These are phyloP conservation scores for Chauna torquata DNA, from an alignment of 2,113 vertebrate species.

Conservation along the genomic window DNA sequence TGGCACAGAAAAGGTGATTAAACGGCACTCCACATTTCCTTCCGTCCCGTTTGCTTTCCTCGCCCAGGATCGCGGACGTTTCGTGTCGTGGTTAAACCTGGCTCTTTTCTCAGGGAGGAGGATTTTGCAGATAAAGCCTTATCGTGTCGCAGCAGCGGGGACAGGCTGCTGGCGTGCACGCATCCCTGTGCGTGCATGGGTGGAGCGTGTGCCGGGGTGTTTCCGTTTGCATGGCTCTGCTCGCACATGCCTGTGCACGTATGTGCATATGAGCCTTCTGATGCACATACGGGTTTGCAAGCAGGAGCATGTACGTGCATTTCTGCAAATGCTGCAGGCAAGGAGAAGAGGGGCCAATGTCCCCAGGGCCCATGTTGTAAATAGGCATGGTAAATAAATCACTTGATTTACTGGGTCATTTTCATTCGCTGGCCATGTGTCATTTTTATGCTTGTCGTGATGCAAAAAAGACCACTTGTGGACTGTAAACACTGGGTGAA, in stretches of 20 bases:
- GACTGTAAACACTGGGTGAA: neutral
- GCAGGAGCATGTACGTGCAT: fast-evolving
- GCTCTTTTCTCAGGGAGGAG: neutral
- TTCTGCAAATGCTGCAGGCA: fast-evolving
- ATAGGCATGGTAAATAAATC: neutral
- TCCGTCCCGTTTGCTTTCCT: neutral
- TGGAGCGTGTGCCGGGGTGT: fast-evolving
- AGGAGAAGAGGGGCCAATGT: fast-evolving
- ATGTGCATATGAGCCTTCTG: fast-evolving
- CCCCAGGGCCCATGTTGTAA: fast-evolving
- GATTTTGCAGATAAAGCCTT: neutral
- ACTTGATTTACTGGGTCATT: neutral
- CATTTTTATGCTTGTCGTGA: neutral
- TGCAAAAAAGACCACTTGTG: neutral
- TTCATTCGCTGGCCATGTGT: fast-evolving
- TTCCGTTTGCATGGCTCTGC: fast-evolving
- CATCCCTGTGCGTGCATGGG: fast-evolving
- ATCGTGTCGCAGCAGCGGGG: fast-evolving
- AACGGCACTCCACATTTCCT: neutral
- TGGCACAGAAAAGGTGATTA: neutral
- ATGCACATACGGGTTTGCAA: fast-evolving
- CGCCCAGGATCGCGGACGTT: fast-evolving
- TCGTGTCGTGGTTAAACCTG: fast-evolving
- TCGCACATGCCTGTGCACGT: neutral
- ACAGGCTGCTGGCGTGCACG: fast-evolving